phyloP scores from a whole-genome alignment of 2,797 vertebrate genomes.

The Lacerta bilineata region DNA sequence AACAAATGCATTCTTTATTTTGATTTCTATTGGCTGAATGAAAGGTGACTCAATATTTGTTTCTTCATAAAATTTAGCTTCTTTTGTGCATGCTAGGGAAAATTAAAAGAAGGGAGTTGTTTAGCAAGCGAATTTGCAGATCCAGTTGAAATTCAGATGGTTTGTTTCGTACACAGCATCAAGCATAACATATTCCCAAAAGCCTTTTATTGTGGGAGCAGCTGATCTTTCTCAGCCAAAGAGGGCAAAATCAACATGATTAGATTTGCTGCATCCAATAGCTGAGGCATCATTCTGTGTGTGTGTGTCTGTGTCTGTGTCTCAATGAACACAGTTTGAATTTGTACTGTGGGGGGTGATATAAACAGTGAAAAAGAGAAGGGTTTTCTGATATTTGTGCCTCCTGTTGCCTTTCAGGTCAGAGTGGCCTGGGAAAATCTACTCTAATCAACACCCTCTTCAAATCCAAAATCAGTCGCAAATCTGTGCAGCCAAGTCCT shows the following conservation, averaged over 20 bases:
- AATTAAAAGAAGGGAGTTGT: background rate
- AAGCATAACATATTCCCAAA: background rate
- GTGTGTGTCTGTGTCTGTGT: too few relatives aligned
- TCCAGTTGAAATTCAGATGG: background rate
- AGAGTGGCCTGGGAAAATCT: constrained; percentile 96
- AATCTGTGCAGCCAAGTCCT: constrained; percentile 85
- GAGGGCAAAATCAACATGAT: background rate
- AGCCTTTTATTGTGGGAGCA: background rate
- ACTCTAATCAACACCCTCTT: constrained; percentile 99
- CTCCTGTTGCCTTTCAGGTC: constrained; percentile 82
- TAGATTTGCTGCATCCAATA: background rate
- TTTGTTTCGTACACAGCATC: background rate
- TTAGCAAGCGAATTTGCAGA: background rate
- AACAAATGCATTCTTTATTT: background rate
- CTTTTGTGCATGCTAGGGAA: background rate
- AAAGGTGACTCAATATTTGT: background rate
- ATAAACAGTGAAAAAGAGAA: background rate
- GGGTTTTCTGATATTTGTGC: constrained; percentile 28
- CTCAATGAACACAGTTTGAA: background rate
- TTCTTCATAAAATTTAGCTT: background rate
- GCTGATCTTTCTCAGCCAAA: background rate
- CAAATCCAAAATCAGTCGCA: constrained; percentile 98
- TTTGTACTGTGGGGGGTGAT: background rate
- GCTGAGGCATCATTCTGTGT: background rate
- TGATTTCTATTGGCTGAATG: background rate